These are phyloP conservation scores for Coptotermes formosanus DNA, from an alignment of 1,140 invertebrate genomes.

Conservation along the genomic window DNA sequence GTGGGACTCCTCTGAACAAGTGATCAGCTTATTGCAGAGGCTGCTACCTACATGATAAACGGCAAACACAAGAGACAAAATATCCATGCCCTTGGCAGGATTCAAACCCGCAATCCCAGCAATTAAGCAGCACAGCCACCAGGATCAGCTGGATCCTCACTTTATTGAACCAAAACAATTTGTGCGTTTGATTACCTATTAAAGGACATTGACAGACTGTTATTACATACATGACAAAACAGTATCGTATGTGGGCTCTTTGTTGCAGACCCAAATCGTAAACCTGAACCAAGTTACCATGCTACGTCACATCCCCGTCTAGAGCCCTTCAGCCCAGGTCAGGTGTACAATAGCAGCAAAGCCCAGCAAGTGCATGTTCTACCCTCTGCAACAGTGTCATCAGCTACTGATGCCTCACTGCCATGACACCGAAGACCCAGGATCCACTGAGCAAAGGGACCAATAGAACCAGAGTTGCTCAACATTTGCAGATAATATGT, in stretches of 20 bases:
- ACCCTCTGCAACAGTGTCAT: constrained; percentile 45
- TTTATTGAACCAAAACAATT: no score
- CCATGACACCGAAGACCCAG: neutral
- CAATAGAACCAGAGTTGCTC: neutral
- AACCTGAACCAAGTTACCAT: constrained; percentile 42
- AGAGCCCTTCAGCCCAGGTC: constrained; percentile 80
- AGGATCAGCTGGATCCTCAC: no score
- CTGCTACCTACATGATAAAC: no score
- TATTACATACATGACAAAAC: no score
- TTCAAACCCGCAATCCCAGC: no score
- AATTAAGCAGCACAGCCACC: no score
- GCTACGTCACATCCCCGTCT: constrained; percentile 62
- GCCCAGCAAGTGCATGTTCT: constrained; percentile 85
- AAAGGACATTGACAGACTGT: no score
- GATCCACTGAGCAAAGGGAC: constrained; percentile 8
- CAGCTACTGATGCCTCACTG: constrained; percentile 1
- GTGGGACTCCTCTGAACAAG: no score
- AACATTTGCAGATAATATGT: neutral
- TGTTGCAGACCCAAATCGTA: constrained; percentile 39
- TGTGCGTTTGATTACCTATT: no score
- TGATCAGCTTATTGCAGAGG: no score
- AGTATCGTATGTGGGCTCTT: neutral
- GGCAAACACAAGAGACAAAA: no score
- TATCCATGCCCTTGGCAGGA: no score
- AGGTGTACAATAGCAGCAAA: constrained; percentile 86